Conservation (phyloP, 2,113 vertebrate genomes). For the Limnothrissa miodon region DNA sequence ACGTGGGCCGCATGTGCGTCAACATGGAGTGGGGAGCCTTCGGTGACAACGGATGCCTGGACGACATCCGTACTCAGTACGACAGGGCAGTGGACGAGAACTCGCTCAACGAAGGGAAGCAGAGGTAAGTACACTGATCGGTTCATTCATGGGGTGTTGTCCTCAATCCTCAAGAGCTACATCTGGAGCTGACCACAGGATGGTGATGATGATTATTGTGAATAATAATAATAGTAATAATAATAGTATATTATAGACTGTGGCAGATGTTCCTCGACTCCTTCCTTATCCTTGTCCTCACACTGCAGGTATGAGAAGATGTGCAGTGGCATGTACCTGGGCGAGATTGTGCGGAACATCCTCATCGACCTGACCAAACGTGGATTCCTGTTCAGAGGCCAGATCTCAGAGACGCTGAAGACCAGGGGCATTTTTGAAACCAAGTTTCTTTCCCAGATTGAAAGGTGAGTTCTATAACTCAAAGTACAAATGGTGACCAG, state of each 20-base stretch:
- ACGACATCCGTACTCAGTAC: constrained; percentile 89
- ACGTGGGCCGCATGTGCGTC: constrained; percentile 89
- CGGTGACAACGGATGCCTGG: constrained; percentile 93
- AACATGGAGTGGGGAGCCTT: constrained; percentile 99
- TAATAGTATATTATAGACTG: too few relatives aligned
- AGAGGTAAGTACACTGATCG: constrained; percentile 72
- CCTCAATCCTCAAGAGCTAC: background rate
- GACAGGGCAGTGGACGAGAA: constrained; percentile 88
- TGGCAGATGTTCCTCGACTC: background rate
- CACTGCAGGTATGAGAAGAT: constrained; percentile 90
- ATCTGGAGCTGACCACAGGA: background rate
- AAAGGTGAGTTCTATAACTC: constrained; percentile 76
- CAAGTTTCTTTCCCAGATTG: constrained; percentile 97
- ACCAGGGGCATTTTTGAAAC: constrained; percentile 97
- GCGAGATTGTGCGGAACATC: constrained; percentile 96
- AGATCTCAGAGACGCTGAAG: constrained; percentile 95
- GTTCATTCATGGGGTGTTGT: background rate
- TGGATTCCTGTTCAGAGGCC: constrained; percentile 96
- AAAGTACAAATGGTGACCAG: too few relatives aligned
- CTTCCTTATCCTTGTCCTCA: background rate
- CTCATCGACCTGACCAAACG: constrained; percentile 93
- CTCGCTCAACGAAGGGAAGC: constrained; percentile 91
- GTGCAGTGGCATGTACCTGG: constrained; percentile 99
- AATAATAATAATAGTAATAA: too few relatives aligned
- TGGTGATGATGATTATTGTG: too few relatives aligned